phyloP scores from a whole-genome alignment of 2,797 vertebrate species.

The Helicolenus hilgendorfi region DNA sequence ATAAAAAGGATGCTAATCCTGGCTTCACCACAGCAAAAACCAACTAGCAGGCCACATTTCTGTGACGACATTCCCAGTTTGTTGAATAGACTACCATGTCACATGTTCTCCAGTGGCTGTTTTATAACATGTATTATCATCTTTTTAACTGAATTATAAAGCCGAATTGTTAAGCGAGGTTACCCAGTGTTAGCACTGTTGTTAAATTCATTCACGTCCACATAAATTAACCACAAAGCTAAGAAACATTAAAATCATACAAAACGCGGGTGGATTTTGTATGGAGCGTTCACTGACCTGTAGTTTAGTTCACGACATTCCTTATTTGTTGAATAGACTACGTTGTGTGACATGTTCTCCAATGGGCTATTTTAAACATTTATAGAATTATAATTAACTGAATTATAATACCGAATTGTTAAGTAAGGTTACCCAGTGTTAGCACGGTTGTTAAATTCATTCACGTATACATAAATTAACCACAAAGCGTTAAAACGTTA shows the following conservation, averaged over 20 bases:
- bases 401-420: background rate
- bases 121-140: too few species aligned
- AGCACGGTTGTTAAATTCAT: background rate
- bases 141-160: too few species aligned
- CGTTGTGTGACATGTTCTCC: constrained; percentile 5
- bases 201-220: too few species aligned
- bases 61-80: constrained; percentile 3
- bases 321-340: constrained; percentile 1
- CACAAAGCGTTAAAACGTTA: background rate
- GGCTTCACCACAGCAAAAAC: background rate
- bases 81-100: constrained; percentile 17
- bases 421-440: background rate
- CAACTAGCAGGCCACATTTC: constrained; percentile 35
- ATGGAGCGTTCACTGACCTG: too few species aligned
- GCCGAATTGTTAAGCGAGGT: too few species aligned
- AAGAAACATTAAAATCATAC: too few species aligned
- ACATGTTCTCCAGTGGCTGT: background rate
- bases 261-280: too few species aligned
- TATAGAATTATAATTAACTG: background rate
- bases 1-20: background rate
- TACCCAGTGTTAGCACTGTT: too few species aligned
- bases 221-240: too few species aligned
- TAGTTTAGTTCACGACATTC: background rate
- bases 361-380: background rate
- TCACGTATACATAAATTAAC: background rate